These are phyloP conservation scores for Agrenia bidenticulata DNA, from an alignment of 2,888 invertebrate genomes.

Conservation along the genomic window DNA sequence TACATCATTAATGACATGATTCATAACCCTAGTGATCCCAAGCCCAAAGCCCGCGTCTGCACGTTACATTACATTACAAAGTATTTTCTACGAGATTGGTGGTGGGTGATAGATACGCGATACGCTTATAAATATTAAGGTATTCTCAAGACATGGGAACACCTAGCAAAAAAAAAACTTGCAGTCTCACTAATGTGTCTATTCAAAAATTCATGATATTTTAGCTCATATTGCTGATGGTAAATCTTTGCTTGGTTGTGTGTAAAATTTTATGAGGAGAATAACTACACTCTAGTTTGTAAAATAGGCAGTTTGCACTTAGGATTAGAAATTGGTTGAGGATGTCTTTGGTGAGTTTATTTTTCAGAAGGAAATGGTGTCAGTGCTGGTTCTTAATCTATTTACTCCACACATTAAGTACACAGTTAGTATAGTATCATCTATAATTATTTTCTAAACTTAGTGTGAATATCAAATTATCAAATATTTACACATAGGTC, in stretches of 20 bases:
- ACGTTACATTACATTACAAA: background rate
- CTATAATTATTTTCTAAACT: background rate
- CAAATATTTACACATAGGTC: background rate
- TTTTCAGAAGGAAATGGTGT: background rate
- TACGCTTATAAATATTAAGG: background rate
- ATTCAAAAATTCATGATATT: slow-evolving; percentile 26
- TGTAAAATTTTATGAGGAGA: background rate
- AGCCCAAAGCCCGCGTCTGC: slow-evolving; percentile 9
- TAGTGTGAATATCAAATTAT: background rate
- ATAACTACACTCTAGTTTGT: background rate
- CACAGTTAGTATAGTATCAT: background rate
- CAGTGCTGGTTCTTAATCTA: slow-evolving; percentile 12
- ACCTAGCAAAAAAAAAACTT: background rate
- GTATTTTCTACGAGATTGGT: background rate
- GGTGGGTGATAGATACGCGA: background rate
- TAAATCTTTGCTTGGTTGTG: background rate
- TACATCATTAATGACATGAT: background rate
- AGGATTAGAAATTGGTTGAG: background rate
- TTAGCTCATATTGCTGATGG: slow-evolving; percentile 19
- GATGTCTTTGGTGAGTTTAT: slow-evolving; percentile 14
- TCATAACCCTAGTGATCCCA: background rate
- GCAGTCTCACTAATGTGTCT: slow-evolving; percentile 20
- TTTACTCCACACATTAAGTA: background rate
- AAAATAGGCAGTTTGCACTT: slow-evolving; percentile 20
- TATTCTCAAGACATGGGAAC: background rate